These are phyloP conservation scores for Phoxinus phoxinus DNA, from an alignment of 2,113 vertebrate genomes.

Conservation along the genomic window DNA sequence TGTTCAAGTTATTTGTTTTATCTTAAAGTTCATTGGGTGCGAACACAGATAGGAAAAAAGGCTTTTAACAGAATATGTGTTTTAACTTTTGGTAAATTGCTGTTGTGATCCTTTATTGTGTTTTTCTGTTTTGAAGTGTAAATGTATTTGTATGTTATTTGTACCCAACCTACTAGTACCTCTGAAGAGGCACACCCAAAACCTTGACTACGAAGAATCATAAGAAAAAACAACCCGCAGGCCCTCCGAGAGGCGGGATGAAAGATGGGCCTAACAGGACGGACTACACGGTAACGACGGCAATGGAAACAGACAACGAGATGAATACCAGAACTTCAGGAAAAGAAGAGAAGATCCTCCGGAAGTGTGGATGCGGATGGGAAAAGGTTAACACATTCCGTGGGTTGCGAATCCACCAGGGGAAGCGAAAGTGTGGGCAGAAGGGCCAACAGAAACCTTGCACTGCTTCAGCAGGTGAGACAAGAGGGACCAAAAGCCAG, in stretches of 20 bases:
- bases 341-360: constrained; percentile 7
- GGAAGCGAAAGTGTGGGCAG: neutral
- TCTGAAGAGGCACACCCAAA: no score
- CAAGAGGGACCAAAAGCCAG: constrained; percentile 51
- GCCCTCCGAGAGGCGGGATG: constrained; percentile 8
- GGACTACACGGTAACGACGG: neutral
- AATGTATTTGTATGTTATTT: no score
- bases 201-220: no score
- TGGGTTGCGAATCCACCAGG: constrained; percentile 11
- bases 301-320: constrained; percentile 6
- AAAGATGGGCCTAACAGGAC: constrained; percentile 18
- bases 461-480: constrained; percentile 21
- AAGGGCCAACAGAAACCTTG: constrained; percentile 39
- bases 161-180: no score
- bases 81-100: no score
- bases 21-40: no score
- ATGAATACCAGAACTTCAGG: neutral
- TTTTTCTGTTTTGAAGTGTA: no score
- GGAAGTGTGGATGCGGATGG: neutral
- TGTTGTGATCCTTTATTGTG: no score
- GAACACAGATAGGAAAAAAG: no score
- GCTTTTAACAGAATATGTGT: no score
- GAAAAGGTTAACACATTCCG: constrained; percentile 4
- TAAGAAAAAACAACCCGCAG: no score
- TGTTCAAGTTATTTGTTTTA: no score